A percentile compares a stretch with the other conserved stretches of the same genome.
Conservation (phyloP, 2,113 vertebrate species). For the Aleadryas rufinucha region DNA sequence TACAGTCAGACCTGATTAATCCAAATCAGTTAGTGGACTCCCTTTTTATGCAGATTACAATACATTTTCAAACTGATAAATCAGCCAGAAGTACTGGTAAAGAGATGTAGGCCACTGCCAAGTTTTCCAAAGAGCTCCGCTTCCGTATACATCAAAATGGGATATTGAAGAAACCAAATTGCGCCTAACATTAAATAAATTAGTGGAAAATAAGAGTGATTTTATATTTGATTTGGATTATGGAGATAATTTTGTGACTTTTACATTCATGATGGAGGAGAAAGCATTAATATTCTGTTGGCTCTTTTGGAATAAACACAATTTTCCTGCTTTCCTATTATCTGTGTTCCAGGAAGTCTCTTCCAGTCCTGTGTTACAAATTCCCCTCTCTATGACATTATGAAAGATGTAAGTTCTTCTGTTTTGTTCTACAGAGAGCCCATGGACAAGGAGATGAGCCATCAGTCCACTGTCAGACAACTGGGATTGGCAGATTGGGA, state of each 20-base stretch:
- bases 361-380: not conserved
- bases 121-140: not conserved
- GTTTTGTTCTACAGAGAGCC: not conserved
- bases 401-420: not conserved
- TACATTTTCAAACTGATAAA: constrained; percentile 65
- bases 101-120: not conserved
- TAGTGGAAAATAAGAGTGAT: not conserved
- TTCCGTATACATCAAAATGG: not conserved
- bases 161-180: not conserved
- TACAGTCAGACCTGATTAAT: constrained; percentile 65
- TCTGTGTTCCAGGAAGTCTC: not conserved
- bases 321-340: not conserved
- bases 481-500: not conserved
- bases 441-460: not conserved
- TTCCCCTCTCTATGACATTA: not conserved
- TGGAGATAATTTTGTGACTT: not conserved
- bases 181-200: not conserved
- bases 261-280: not conserved
- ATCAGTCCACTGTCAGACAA: not conserved
- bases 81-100: constrained; percentile 7
- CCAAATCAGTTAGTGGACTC: constrained; percentile 54
- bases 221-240: not conserved
- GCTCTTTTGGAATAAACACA: not conserved
- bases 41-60: constrained; percentile 71
- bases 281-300: not conserved